Percentiles rank a stretch among this genome's conserved stretches.
Conservation (phyloP, 1,140 invertebrate genomes). For the Halictus rubicundus region DNA sequence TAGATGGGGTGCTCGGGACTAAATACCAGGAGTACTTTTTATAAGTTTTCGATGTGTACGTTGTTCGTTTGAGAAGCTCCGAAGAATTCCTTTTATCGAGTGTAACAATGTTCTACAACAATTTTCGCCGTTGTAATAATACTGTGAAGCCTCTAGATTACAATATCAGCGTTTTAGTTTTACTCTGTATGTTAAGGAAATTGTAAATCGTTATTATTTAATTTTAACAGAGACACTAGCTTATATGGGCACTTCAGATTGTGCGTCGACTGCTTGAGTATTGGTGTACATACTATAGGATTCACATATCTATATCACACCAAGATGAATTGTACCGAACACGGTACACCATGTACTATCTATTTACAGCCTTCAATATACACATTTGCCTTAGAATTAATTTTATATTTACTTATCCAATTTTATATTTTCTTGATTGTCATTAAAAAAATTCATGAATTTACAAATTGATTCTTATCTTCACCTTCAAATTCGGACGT, state of each 20-base stretch:
- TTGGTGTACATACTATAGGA: conserved; percentile 14
- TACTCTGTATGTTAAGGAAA: not conserved
- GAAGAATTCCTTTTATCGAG: not conserved
- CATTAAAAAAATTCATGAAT: conserved; percentile 33
- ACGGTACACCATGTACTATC: conserved; percentile 9
- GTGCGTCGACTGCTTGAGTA: conserved; percentile 12
- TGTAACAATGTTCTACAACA: not conserved
- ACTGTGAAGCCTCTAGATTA: not conserved
- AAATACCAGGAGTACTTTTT: conserved; percentile 10
- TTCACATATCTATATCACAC: conserved; percentile 16
- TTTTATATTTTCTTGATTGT: conserved; percentile 39
- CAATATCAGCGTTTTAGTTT: not conserved
- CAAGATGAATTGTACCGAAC: conserved; percentile 2
- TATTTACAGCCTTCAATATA: conserved; percentile 27
- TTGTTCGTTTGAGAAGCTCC: conserved; percentile 2
- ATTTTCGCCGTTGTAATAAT: not conserved
- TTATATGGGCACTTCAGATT: not conserved
- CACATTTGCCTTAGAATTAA: conserved; percentile 31
- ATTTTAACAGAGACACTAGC: not conserved
- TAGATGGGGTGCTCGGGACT: not conserved
- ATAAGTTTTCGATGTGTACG: not conserved
- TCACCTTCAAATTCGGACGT: not conserved
- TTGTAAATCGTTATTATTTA: conserved; percentile 27
- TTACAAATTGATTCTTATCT: conserved; percentile 4
- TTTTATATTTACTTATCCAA: conserved; percentile 44